Conservation (phyloP, 2,888 invertebrate genomes). For the Gastrophysa polygoni region DNA sequence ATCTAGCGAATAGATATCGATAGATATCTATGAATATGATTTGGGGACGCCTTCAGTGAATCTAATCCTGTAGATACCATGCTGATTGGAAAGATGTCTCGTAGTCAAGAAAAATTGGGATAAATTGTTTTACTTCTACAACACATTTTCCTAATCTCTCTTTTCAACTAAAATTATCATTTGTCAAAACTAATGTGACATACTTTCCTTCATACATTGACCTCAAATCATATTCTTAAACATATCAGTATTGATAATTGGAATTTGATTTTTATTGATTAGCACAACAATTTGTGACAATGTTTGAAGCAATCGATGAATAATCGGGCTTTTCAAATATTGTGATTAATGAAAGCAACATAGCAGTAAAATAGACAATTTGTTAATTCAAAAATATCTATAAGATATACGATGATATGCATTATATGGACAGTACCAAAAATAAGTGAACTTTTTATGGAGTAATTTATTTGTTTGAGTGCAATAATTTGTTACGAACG, state of each 20-base stretch:
- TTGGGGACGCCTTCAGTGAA: too few species aligned
- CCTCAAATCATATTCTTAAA: not conserved
- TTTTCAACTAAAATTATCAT: too few species aligned
- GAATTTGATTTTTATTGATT: not conserved
- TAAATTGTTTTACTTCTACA: too few species aligned
- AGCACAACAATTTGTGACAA: not conserved
- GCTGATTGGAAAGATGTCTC: too few species aligned
- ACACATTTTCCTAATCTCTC: too few species aligned
- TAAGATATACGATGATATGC: slow-evolving; percentile 45
- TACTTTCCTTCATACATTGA: too few species aligned
- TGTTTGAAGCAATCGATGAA: not conserved
- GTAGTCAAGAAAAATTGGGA: too few species aligned
- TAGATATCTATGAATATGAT: too few species aligned
- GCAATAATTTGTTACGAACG: slow-evolving; percentile 38
- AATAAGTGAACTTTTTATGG: slow-evolving; percentile 30
- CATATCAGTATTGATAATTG: not conserved
- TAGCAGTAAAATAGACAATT: not conserved
- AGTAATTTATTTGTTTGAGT: slow-evolving; percentile 27
- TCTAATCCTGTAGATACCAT: too few species aligned
- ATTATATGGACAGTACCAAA: slow-evolving; percentile 39
- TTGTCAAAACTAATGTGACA: too few species aligned
- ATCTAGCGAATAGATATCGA: too few species aligned
- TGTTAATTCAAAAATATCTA: slow-evolving; percentile 8
- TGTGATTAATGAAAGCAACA: slow-evolving; percentile 39
- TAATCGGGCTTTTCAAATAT: too few species aligned